Conservation (phyloP, 2,888 invertebrate species). For the Fragum whitleyi region DNA sequence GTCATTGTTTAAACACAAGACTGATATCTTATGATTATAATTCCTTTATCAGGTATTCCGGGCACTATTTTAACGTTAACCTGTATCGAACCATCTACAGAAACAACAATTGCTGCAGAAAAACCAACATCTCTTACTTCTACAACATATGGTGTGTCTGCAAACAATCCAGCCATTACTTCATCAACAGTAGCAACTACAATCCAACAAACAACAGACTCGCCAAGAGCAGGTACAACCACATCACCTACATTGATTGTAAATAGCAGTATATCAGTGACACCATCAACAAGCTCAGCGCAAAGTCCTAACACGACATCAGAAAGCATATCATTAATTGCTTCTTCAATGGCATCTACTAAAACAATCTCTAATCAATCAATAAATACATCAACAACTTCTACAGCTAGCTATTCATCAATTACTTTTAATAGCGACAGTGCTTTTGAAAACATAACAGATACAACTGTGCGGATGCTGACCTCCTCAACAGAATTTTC, state of each 20-base stretch:
- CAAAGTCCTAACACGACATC: not conserved
- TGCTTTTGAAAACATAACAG: not conserved
- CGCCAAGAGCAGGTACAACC: not conserved
- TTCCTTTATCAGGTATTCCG: conserved; percentile 12
- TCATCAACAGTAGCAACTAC: not conserved
- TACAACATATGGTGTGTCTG: not conserved
- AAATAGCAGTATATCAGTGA: not conserved
- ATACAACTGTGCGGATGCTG: not conserved
- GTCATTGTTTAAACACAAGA: too few relatives aligned
- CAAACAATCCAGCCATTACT: not conserved
- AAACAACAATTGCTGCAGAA: not conserved
- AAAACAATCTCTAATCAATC: not conserved
- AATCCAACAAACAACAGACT: not conserved
- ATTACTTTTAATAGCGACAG: not conserved
- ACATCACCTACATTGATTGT: not conserved
- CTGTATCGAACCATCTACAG: not conserved
- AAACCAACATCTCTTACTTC: not conserved
- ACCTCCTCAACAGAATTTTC: not conserved
- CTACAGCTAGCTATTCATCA: not conserved
- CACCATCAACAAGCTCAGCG: not conserved
- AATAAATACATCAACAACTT: not conserved
- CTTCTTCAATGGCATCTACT: not conserved
- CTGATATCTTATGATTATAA: too few relatives aligned
- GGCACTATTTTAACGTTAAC: conserved; percentile 13
- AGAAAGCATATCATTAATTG: not conserved